phyloP scores from a whole-genome alignment of 2,888 invertebrate genomes.

The Scaptodrosophila latifasciaeformis region DNA sequence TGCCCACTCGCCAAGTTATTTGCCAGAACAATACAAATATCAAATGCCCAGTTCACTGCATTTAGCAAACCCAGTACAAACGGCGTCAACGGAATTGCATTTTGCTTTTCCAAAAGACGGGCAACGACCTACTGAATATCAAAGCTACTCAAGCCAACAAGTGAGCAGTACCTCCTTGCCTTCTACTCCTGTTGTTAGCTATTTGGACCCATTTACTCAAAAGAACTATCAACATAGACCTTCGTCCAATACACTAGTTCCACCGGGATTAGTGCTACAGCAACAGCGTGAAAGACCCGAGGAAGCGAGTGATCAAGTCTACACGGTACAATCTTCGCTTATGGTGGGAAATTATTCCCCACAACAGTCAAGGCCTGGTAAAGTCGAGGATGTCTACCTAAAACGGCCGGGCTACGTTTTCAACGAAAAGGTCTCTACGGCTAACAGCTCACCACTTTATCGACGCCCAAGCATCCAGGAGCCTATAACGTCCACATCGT shows the following conservation, averaged over 20 bases:
- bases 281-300: constrained; percentile 40
- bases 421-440: constrained; percentile 55
- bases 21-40: constrained; percentile 44
- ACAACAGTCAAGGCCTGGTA: constrained; percentile 18
- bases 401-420: constrained; percentile 68
- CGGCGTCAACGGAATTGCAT: constrained; percentile 42
- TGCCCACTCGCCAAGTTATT: constrained; percentile 50
- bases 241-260: constrained; percentile 33
- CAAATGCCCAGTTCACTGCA: constrained; percentile 40
- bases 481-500: constrained; percentile 27
- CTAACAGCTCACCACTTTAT: constrained; percentile 27
- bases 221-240: constrained; percentile 52
- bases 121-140: constrained; percentile 15
- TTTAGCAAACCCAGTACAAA: too few relatives aligned
- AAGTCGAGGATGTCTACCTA: constrained; percentile 39
- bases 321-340: constrained; percentile 69
- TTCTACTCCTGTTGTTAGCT: constrained; percentile 66
- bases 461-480: constrained; percentile 41
- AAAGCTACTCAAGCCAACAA: constrained; percentile 13
- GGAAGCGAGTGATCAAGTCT: constrained; percentile 51
- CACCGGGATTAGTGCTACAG: background rate
- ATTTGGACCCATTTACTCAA: constrained; percentile 67
- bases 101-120: constrained; percentile 50
- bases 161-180: constrained; percentile 39
- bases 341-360: constrained; percentile 46